phyloP scores from a whole-genome alignment of 2,797 vertebrate species.

The Scolopax rusticola region DNA sequence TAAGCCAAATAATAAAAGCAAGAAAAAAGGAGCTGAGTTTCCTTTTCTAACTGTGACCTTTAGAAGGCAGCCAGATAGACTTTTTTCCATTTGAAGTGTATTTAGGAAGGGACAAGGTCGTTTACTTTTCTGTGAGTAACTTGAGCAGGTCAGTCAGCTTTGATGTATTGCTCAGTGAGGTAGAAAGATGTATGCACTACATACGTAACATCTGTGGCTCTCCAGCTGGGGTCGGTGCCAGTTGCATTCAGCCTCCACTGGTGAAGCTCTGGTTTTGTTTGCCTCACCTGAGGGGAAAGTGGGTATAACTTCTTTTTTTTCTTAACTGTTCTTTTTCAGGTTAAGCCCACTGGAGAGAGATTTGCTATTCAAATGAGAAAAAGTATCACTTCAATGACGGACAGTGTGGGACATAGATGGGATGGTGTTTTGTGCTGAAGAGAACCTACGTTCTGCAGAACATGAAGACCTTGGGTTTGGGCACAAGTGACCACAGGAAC shows the following conservation, averaged over 20 bases:
- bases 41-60: neutral
- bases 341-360: neutral
- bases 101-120: neutral
- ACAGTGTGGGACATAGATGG: neutral
- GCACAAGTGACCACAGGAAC: neutral
- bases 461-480: neutral
- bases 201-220: neutral
- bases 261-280: neutral
- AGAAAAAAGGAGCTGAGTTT: neutral
- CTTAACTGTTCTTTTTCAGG: neutral
- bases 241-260: fast-evolving
- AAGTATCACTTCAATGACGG: neutral
- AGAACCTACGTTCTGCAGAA: neutral
- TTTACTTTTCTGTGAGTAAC: neutral
- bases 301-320: neutral
- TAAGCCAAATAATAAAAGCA: constrained; percentile 1
- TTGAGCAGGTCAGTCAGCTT: neutral
- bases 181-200: neutral
- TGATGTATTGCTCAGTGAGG: neutral
- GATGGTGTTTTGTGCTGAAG: neutral
- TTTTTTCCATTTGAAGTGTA: neutral
- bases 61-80: neutral
- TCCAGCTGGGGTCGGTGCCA: fast-evolving
- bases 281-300: neutral
- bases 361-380: neutral